Base-by-base conservation (phyloP, 2,113 vertebrate species). In the Spea bombifrons region DNA sequence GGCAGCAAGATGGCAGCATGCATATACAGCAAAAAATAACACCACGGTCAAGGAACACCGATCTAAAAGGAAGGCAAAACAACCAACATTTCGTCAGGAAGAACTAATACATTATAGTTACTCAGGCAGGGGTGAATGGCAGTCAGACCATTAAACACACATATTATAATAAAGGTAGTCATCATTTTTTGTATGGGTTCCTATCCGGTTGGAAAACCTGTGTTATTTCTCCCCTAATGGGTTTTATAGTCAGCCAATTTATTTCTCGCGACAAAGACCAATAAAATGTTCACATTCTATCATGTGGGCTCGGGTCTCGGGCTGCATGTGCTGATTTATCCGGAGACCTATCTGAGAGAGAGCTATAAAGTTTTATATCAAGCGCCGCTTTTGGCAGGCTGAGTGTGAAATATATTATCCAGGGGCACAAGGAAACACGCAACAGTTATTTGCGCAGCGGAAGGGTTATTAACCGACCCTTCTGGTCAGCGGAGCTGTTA, bases 241-340 rank as follows among this genome's bases (percentile, higher is more conserved):
- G n/a, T 79, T 79, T 79, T 72, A 71, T 45, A 79, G 61, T 44
- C 17, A 66, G 48, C 61, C 69, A 79, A 79, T 79, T 73, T 79
- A 72, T 79, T 79, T 55, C 50, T 47, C 61, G 66, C 65, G 66
- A 43, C 71, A 72, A 73, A 73, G 68, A 48, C 69, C 76, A 66
- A 79, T 73, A 79, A 79, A 79, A 79, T 0, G 68, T 65, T 45
- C 44, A 50, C 44, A 46, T 12, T 65, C 65, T 75, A 75, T 66
- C 63, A 67, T 66, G 30, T 30, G 70, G 64, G 43, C 66, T 79
- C 61, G 53, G 61, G 48, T 66, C 9, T 73, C 8, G 4, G 3
- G 68, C 69, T 16, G 8, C 69, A 17, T 16, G 46, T 5, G 0
- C n/a, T 73, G 77, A 79, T 73, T 79, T 79, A 79, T 79, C 66